Base-by-base conservation (phyloP, 2,113 vertebrate genomes). In the Myrmophylax atrothorax region DNA sequence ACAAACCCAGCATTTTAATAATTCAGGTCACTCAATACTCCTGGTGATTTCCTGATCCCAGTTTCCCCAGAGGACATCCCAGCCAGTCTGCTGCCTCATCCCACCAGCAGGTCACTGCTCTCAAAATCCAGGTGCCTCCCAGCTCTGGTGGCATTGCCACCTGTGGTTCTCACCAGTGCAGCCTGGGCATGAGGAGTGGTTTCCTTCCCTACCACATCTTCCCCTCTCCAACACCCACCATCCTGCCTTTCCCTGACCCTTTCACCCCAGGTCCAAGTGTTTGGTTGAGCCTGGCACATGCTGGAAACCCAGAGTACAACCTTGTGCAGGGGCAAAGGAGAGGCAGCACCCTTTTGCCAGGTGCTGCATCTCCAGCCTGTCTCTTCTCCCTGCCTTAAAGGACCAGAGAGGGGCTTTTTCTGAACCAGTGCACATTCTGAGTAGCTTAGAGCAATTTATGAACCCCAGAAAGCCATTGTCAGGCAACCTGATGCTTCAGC, bases 391-490 rank as follows among this genome's bases (percentile, higher is more conserved):
- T 16, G 29, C 25, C 8, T 84, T 79, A 50, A 76, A 82, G 58
- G 40, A 53, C 4, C 44, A 62, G 58, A 60, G 15, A 37, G 12
- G 15, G 49, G 23, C 2, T 29, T 89, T 94, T 86, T 75, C 6
- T 3, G 44, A 87, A 31, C 7, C n/a, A 91, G 44, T 1, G 2
- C 44, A 33, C 1, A 4, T 11, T 37, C 19, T 13, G 28, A 89
- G 55, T n/a, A 75, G 52, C 85, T 87, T 52, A 73, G 49, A 92
- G 69, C 25, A 76, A 76, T 83, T 85, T 26, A 62, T 87, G 37
- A 47, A 46, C 56, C 62, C 81, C 91, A 38, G 2, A 96, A 94
- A 96, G n/a, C n/a, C 42, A 94, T 79, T 82, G 66, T 87, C 81
- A 89, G 67, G 91, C 87, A 95, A 89, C 66, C 28, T 68, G 46